These are phyloP conservation scores for Ylistrum balloti DNA, from an alignment of 1,140 invertebrate species.

Conservation along the genomic window DNA sequence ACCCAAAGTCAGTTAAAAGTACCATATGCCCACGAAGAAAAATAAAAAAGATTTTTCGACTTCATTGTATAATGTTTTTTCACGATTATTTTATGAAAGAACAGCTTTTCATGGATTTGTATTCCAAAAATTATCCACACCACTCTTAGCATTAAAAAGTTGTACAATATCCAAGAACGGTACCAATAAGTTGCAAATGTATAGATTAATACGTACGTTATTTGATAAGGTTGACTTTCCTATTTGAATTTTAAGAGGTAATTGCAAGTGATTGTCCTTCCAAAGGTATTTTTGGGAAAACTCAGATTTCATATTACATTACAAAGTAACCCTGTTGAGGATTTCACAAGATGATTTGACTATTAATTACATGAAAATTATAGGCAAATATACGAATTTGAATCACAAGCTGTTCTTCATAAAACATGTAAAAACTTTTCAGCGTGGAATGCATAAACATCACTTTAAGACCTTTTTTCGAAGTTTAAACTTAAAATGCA, in stretches of 20 bases:
- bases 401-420: not conserved
- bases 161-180: no score
- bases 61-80: no score
- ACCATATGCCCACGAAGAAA: no score
- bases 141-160: no score
- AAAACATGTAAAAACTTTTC: not conserved
- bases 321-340: conserved; percentile 11
- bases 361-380: not conserved
- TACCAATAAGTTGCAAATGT: no score
- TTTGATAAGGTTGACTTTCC: not conserved
- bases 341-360: not conserved
- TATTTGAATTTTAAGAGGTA: not conserved
- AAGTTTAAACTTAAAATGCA: conserved; percentile 9
- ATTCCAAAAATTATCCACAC: no score
- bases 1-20: no score
- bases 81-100: no score
- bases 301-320: no score
- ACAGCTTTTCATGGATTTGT: no score
- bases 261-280: not conserved
- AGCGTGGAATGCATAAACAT: conserved; percentile 17
- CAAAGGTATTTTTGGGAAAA: conserved; percentile 39
- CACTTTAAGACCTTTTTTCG: conserved; percentile 30
- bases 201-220: conserved; percentile 33
- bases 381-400: not conserved
- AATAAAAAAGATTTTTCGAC: no score